These are phyloP conservation scores for Cephonodes hylas DNA, from an alignment of 2,888 invertebrate genomes.

Conservation along the genomic window DNA sequence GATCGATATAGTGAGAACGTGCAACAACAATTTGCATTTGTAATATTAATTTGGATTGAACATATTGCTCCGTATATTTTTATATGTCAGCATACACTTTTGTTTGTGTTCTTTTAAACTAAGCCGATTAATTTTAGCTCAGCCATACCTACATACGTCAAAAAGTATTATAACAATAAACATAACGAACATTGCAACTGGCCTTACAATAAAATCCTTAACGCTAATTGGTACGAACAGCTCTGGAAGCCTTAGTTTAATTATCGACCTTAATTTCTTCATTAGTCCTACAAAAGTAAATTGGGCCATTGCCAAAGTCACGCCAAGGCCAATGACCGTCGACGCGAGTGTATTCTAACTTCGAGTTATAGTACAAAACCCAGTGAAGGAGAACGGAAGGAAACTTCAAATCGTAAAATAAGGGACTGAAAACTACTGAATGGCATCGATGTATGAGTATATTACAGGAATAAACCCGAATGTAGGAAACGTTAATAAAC, in stretches of 20 bases:
- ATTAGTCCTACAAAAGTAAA: constrained; percentile 12
- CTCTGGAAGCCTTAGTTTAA: constrained; percentile 6
- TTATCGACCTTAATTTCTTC: constrained; percentile 18
- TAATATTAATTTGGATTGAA: too few relatives aligned
- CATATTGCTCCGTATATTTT: background rate
- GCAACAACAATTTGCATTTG: too few relatives aligned
- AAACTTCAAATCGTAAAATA: background rate
- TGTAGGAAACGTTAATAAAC: too few relatives aligned
- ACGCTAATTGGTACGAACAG: background rate
- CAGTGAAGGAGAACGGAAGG: background rate
- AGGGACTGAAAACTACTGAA: background rate
- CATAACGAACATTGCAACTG: background rate
- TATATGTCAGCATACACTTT: background rate
- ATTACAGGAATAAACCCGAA: background rate
- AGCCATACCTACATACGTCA: background rate
- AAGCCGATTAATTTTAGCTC: background rate
- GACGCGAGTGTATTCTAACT: constrained; percentile 17
- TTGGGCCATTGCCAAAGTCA: constrained; percentile 51
- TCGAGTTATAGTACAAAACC: background rate
- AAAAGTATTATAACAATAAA: background rate
- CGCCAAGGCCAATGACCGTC: constrained; percentile 56
- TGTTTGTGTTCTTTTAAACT: background rate
- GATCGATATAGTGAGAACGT: too few relatives aligned
- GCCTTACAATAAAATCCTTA: background rate
- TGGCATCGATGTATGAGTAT: too few relatives aligned